A percentile compares a stretch with the other conserved stretches of the same genome.
Conservation (phyloP, 2,113 vertebrate genomes). For the Pyrgilauda ruficollis region DNA sequence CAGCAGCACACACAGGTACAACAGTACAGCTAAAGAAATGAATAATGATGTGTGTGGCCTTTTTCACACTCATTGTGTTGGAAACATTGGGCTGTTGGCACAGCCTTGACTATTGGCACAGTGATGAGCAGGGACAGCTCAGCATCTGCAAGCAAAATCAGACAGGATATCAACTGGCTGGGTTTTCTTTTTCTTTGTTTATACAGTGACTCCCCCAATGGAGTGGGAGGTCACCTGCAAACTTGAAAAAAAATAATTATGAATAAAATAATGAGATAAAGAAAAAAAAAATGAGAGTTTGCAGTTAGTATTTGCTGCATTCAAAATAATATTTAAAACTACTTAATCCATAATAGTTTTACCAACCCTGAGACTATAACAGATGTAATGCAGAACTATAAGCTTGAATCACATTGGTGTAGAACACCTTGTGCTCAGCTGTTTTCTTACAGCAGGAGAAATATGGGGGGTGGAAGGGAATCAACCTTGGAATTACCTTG, state of each 20-base stretch:
- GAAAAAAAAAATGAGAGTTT: neutral
- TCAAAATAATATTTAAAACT: neutral
- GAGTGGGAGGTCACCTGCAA: neutral
- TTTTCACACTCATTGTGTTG: neutral
- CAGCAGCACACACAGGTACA: neutral
- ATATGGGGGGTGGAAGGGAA: accelerated
- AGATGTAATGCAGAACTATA: neutral
- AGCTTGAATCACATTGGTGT: neutral
- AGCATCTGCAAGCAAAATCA: slow-evolving; percentile 1
- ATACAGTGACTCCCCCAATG: neutral
- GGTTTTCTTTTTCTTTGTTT: neutral
- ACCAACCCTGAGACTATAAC: neutral
- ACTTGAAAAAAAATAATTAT: neutral
- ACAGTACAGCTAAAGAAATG: neutral
- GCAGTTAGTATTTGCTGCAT: neutral
- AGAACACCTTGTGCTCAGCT: neutral
- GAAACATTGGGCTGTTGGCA: neutral
- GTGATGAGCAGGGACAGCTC: neutral
- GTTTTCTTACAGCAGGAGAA: neutral
- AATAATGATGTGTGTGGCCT: neutral
- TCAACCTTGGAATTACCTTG: neutral
- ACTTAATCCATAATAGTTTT: neutral
- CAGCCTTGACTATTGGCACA: neutral
- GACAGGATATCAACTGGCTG: neutral
- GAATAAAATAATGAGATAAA: neutral